Percentiles rank a stretch among this genome's conserved stretches.
These are phyloP conservation scores for Ianthella basta DNA, from an alignment of 37 sponge, comb jelly and placozoan species.

Conservation along the genomic window DNA sequence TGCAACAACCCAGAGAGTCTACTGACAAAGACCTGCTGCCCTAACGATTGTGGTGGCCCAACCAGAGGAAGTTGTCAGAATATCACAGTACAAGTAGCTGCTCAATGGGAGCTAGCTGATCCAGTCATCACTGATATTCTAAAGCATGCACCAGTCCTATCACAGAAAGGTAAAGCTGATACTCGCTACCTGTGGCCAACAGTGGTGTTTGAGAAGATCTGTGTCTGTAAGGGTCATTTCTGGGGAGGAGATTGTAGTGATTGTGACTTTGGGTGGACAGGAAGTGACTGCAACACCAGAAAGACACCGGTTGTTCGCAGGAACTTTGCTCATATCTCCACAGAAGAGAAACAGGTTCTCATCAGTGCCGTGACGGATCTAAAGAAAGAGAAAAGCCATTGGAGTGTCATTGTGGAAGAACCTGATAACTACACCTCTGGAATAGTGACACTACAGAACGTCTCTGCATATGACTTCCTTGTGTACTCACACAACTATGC, in stretches of 20 bases:
- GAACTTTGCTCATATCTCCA: background rate
- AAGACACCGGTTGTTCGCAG: background rate
- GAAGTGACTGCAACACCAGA: background rate
- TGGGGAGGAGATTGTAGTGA: conserved; percentile 1
- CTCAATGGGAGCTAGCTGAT: background rate
- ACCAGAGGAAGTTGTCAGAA: background rate
- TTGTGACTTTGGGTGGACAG: background rate
- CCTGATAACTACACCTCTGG: conserved; percentile 22
- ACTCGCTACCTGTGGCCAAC: conserved; percentile 2
- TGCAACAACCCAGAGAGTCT: no score
- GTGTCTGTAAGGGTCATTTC: background rate
- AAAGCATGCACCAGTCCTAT: background rate
- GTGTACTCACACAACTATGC: conserved; percentile 13
- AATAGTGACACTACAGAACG: conserved; percentile 26
- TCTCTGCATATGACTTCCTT: conserved; percentile 36
- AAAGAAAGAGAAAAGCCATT: background rate
- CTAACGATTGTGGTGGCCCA: background rate
- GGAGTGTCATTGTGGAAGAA: conserved; percentile 23
- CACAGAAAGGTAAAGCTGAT: background rate
- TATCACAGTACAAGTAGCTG: background rate
- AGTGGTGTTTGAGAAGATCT: background rate
- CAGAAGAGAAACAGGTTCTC: background rate
- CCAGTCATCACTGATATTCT: background rate
- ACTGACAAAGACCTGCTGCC: no score
- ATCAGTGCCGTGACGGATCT: background rate